A percentile compares a stretch with the other conserved stretches of the same genome.
phyloP scores from a whole-genome alignment of 2,888 invertebrate genomes.

The Minunthozetes semirufus region DNA sequence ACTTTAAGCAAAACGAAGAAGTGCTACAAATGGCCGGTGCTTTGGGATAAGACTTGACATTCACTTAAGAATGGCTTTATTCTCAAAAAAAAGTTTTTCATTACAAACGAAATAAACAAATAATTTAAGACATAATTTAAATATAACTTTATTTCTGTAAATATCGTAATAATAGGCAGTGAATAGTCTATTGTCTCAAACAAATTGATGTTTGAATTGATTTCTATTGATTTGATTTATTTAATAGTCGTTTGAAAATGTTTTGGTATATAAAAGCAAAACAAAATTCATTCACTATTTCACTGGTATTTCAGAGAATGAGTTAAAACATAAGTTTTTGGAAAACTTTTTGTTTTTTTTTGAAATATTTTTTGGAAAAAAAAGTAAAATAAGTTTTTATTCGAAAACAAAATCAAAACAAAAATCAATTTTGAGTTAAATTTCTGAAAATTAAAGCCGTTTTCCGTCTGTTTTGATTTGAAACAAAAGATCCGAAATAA shows the following conservation, averaged over 20 bases:
- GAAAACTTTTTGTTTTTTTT: not conserved
- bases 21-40: slow-evolving; percentile 60
- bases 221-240: slow-evolving; percentile 2
- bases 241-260: not conserved
- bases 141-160: not conserved
- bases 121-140: not conserved
- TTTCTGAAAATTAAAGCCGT: not conserved
- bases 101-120: not conserved
- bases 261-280: not conserved
- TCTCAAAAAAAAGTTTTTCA: not conserved
- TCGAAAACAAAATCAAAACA: not conserved
- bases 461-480: not conserved
- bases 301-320: not conserved
- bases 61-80: slow-evolving; percentile 17
- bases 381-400: not conserved
- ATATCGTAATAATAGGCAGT: slow-evolving; percentile 4
- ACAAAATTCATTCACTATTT: not conserved
- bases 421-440: not conserved
- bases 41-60: slow-evolving; percentile 10
- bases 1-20: slow-evolving; percentile 72
- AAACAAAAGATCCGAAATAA: not conserved
- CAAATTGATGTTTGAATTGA: not conserved
- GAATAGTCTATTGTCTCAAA: not conserved
- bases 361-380: not conserved
- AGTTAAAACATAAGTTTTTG: not conserved